phyloP scores from a whole-genome alignment of 2,113 vertebrate genomes.

The zebrafish (Danio rerio) region GRCz12tu NC_133196.1:5766001-5766500 shows the following conservation, averaged over 20 bases:
- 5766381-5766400: slow-evolving; percentile 89
- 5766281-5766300: slow-evolving; percentile 82
- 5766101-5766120: too few relatives aligned
- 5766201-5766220: too few relatives aligned
- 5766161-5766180: too few relatives aligned
- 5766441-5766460: slow-evolving; percentile 93
- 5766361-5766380: slow-evolving; percentile 97
- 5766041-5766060: too few relatives aligned
- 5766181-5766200: too few relatives aligned
- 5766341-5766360: slow-evolving; percentile 96
- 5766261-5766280: slow-evolving; percentile 92
- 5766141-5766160: too few relatives aligned
- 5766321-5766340: slow-evolving; percentile 85
- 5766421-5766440: slow-evolving; percentile 96
- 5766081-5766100: too few relatives aligned
- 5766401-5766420: slow-evolving; percentile 92
- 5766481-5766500: slow-evolving; percentile 50
- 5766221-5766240: too few relatives aligned
- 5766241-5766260: slow-evolving; percentile 95
- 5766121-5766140: too few relatives aligned
- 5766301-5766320: slow-evolving; percentile 70
- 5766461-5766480: slow-evolving; percentile 96
- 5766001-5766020: too few relatives aligned
- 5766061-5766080: too few relatives aligned
- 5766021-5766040: too few relatives aligned